A percentile compares a stretch with the other conserved stretches of the same genome.
phyloP scores from a whole-genome alignment of 1,140 invertebrate genomes.

The Drosophila funebris region DNA sequence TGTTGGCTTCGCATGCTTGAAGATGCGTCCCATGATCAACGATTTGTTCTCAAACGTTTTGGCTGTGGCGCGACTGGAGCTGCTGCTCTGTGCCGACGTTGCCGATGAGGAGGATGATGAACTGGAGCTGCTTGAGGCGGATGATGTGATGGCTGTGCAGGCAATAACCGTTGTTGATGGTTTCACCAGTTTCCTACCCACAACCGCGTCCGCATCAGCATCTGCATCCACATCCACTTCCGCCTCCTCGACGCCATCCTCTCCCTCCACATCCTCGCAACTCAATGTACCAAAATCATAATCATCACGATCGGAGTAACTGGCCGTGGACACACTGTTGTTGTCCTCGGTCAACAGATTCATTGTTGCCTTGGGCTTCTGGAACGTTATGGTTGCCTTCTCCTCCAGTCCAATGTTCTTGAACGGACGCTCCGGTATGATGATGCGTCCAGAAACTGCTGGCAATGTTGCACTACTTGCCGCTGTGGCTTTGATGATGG shows the following conservation, averaged over 20 bases:
- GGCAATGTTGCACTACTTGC: constrained; percentile 56
- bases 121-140: constrained; percentile 35
- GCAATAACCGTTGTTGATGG: background rate
- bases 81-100: constrained; percentile 55
- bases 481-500: constrained; percentile 59
- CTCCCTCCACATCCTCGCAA: constrained; percentile 63
- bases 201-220: background rate
- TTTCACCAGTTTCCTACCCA: background rate
- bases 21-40: constrained; percentile 85
- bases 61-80: constrained; percentile 73
- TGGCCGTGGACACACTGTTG: constrained; percentile 78
- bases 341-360: constrained; percentile 77
- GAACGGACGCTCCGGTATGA: constrained; percentile 79
- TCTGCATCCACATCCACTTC: background rate
- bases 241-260: background rate
- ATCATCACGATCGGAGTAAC: constrained; percentile 82
- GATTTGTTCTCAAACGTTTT: constrained; percentile 84
- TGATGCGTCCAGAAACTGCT: constrained; percentile 54
- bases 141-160: background rate
- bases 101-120: constrained; percentile 34
- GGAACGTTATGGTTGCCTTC: constrained; percentile 76
- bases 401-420: constrained; percentile 81
- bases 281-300: constrained; percentile 81
- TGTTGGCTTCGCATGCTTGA: constrained; percentile 84
- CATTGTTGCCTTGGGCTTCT: constrained; percentile 72